Evolutionary conservation across 1,140 invertebrate genomes (phyloP), one percentile per base, ranked within the genome.

Genomic region (Acromyrmex heyeri): DNA sequence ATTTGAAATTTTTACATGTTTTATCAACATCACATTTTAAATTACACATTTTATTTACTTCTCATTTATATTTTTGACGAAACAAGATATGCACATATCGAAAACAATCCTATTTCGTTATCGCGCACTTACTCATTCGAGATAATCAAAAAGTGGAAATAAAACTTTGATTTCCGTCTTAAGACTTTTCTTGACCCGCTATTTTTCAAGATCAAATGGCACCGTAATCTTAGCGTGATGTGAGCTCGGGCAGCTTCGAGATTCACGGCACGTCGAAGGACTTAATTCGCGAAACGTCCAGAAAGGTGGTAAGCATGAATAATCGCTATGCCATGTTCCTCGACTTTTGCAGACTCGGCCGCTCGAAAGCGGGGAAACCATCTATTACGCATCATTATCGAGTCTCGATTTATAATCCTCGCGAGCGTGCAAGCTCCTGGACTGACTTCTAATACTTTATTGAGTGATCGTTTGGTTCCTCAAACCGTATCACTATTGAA

Each of bases 331-430:
- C 55, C 59, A 55, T 48, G 38, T 65, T 24, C 48, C 62, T 21
- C 65, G 55, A 79, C 85, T 90, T 87, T 76, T 34, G 70, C 81
- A 83, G 83, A 64, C 86, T 48, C 57, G 67, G 21, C 64, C 30
- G 59, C 48, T 21, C 34, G 67, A 53, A 85, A 88, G 57, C 62
- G 50, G 57, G 65, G 18, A 83, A 86, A 87, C 88, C 88, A 88
- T 90, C 87, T 75, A 92, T 92, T 91, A 90, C 73, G 75, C 86
- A 90, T 92, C 90, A 92, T 92, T 92, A 92, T 92, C 90, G 86
- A 91, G 79, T 87, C 75, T 86, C 88, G 88, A 92, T 92, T 91
- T 90, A 92, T 89, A 88, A 92, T 91, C 86, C 85, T 48, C 75
- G 27, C 48, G 86, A 85, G 61, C 67, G 16, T 38, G 53, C 53